Evolutionary conservation across 2,797 vertebrate species (phyloP).

Genomic region (Leucoraja ocellata): DNA sequence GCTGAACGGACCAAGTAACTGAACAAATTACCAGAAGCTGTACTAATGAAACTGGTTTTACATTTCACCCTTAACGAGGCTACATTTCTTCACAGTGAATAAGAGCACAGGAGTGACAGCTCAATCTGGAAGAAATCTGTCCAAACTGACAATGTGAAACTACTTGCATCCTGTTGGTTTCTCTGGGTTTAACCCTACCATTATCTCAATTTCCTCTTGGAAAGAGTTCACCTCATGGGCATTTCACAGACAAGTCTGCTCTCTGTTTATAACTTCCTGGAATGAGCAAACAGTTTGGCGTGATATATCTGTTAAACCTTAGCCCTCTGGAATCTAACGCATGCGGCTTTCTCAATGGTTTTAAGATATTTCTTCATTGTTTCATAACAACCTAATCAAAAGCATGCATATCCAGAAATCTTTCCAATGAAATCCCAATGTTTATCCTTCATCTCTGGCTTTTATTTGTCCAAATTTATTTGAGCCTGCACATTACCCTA

Average conservation of each 20-base stretch:
- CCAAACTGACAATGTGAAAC: slow-evolving; percentile 11
- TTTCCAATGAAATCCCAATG: slow-evolving; percentile 46
- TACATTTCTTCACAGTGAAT: not conserved
- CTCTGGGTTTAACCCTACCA: slow-evolving; percentile 4
- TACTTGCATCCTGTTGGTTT: slow-evolving; percentile 6
- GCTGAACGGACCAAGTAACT: not conserved
- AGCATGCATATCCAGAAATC: not conserved
- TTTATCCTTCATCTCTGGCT: slow-evolving; percentile 61
- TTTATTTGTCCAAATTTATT: slow-evolving; percentile 46
- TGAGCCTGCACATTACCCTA: slow-evolving; percentile 61
- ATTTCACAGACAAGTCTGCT: slow-evolving; percentile 8
- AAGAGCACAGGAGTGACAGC: not conserved
- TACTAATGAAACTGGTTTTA: not conserved
- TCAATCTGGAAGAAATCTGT: slow-evolving; percentile 15
- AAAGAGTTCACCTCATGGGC: not conserved
- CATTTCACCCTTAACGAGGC: not conserved
- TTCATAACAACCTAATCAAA: slow-evolving; percentile 38
- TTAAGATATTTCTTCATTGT: slow-evolving; percentile 41
- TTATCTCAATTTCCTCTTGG: slow-evolving; percentile 36
- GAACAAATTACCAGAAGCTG: not conserved
- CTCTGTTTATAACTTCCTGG: slow-evolving; percentile 31
- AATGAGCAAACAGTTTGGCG: slow-evolving; percentile 31
- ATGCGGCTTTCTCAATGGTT: not conserved
- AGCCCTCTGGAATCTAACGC: slow-evolving; percentile 32
- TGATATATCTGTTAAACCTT: slow-evolving; percentile 24